These are phyloP conservation scores for Phalanger gymnotis DNA, from an alignment of 2,797 vertebrate species.

Conservation along the genomic window DNA sequence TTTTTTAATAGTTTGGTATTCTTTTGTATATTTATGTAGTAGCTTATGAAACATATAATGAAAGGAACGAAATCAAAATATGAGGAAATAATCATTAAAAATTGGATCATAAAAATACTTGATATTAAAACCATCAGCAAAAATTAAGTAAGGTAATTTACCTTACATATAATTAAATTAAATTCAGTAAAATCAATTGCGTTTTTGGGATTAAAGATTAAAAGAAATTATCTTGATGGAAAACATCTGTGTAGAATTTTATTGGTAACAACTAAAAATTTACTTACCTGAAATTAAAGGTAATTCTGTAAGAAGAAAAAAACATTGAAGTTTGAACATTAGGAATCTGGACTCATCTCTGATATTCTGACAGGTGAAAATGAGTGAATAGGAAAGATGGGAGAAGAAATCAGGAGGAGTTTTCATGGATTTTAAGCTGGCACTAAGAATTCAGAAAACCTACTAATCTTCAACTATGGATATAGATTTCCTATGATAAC, in stretches of 20 bases:
- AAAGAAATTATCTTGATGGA: neutral
- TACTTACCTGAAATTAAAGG: slow-evolving; percentile 80
- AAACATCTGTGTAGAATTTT: slow-evolving; percentile 31
- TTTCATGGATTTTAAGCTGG: neutral
- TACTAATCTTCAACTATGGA: slow-evolving; percentile 24
- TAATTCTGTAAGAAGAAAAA: slow-evolving; percentile 81
- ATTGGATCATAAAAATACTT: slow-evolving; percentile 21
- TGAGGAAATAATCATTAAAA: slow-evolving; percentile 23
- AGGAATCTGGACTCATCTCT: slow-evolving; percentile 60
- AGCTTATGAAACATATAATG: slow-evolving; percentile 5
- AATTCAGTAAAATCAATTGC: slow-evolving; percentile 34
- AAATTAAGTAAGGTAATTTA: slow-evolving; percentile 32
- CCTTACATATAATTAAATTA: slow-evolving; percentile 44
- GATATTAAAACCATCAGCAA: slow-evolving; percentile 33
- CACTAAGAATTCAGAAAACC: neutral
- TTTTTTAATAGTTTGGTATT: slow-evolving; percentile 17
- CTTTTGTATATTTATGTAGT: neutral
- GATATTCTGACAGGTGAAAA: slow-evolving; percentile 55
- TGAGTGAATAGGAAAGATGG: slow-evolving; percentile 38
- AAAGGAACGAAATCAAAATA: slow-evolving; percentile 36
- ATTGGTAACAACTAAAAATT: slow-evolving; percentile 71
- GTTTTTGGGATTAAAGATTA: slow-evolving; percentile 39
- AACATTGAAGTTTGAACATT: slow-evolving; percentile 75
- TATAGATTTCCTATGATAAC: neutral
- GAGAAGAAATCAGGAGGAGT: slow-evolving; percentile 33